Evolutionary conservation across 2,888 invertebrate species (phyloP).

Genomic region (Ochlodes sylvanus): DNA sequence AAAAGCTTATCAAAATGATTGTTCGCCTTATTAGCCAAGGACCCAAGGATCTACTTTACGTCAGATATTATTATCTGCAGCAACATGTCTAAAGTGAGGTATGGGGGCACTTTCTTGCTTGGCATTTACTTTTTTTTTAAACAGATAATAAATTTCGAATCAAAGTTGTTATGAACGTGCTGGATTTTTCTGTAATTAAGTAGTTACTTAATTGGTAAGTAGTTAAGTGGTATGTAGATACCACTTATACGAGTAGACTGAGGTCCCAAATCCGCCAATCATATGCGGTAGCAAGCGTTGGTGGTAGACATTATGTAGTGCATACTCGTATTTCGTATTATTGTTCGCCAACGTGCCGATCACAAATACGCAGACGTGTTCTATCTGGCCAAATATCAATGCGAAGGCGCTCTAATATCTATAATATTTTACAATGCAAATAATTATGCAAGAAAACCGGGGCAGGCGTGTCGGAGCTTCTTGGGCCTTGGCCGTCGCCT

Average conservation of each 20-base stretch:
- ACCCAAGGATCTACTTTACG: conserved; percentile 17
- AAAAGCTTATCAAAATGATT: conserved; percentile 19
- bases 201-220: neutral
- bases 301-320: conserved; percentile 34
- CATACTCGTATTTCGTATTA: no score
- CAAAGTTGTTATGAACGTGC: neutral
- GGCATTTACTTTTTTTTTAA: conserved; percentile 13
- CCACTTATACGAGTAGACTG: no score
- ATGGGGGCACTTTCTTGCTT: neutral
- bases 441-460: no score
- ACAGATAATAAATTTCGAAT: neutral
- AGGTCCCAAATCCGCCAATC: no score
- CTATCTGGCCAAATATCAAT: conserved; percentile 3
- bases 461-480: no score
- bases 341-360: conserved; percentile 6
- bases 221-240: no score
- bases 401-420: neutral
- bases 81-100: neutral
- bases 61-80: neutral
- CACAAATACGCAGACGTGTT: neutral
- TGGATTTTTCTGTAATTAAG: neutral
- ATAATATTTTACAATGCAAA: no score
- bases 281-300: conserved; percentile 6
- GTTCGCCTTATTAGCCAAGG: conserved; percentile 13
- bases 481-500: no score